These are phyloP conservation scores for Xenopus laevis DNA, from an alignment of 2,113 vertebrate genomes.

Conservation along the genomic window DNA sequence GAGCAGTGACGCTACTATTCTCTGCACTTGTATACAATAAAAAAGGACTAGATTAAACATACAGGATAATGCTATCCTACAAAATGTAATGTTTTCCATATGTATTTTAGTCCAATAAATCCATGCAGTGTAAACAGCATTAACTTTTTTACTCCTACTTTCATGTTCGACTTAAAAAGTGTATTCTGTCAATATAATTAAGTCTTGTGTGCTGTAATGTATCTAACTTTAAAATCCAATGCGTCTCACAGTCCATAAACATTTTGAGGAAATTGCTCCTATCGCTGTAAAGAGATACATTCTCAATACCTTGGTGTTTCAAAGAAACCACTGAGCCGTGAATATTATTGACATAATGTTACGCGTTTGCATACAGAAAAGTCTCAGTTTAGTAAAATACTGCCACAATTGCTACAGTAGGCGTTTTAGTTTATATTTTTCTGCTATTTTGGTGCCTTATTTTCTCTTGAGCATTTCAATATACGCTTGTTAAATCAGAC, in stretches of 20 bases:
- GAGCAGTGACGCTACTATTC: too few relatives aligned
- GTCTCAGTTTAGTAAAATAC: neutral
- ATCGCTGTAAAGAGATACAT: constrained; percentile 22
- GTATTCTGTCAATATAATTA: constrained; percentile 32
- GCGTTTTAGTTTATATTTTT: constrained; percentile 3
- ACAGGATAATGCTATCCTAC: too few relatives aligned
- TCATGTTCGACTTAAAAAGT: constrained; percentile 11
- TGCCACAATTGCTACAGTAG: neutral
- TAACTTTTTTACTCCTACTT: neutral
- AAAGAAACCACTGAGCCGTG: constrained; percentile 24
- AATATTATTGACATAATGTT: constrained; percentile 38
- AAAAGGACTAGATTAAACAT: too few relatives aligned
- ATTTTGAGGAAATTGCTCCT: constrained; percentile 38
- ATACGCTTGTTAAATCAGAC: too few relatives aligned
- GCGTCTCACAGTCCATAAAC: constrained; percentile 26
- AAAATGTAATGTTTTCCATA: too few relatives aligned
- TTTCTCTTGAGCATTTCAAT: constrained; percentile 1
- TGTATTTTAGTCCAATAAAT: too few relatives aligned
- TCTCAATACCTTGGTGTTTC: constrained; percentile 19
- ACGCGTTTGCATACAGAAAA: constrained; percentile 4
- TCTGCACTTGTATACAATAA: too few relatives aligned
- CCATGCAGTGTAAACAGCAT: neutral
- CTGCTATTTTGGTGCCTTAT: neutral
- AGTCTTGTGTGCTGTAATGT: constrained; percentile 27
- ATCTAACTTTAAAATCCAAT: constrained; percentile 27